These are phyloP conservation scores for Caenorhabditis drosophilae DNA, from an alignment of 2,888 invertebrate genomes.

Conservation along the genomic window DNA sequence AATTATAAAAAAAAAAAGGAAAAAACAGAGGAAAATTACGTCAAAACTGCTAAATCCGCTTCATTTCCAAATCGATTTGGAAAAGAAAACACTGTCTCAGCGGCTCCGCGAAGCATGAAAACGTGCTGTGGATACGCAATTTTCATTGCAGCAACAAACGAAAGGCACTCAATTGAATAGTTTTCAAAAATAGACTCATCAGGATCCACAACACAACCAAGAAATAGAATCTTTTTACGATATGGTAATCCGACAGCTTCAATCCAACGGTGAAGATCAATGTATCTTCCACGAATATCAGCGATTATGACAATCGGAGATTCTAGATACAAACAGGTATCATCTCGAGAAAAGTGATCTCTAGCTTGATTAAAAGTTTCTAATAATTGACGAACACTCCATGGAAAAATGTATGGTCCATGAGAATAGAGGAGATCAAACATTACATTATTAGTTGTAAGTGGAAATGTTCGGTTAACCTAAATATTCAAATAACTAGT, in stretches of 20 bases:
- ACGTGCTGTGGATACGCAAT: conserved; percentile 17
- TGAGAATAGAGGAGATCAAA: conserved; percentile 14
- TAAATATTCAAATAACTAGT: no score
- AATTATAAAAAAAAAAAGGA: conserved; percentile 1
- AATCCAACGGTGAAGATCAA: conserved; percentile 23
- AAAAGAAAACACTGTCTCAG: conserved; percentile 10
- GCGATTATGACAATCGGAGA: conserved; percentile 15
- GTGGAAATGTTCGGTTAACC: no score
- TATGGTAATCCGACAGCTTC: conserved; percentile 10
- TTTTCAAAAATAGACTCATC: neutral
- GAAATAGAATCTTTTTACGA: conserved; percentile 12
- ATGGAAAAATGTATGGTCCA: conserved; percentile 20
- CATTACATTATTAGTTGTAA: neutral
- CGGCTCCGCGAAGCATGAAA: conserved; percentile 18
- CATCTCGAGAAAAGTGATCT: conserved; percentile 6
- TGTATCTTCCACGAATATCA: conserved; percentile 21
- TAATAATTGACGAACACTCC: conserved; percentile 2
- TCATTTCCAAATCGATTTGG: conserved; percentile 5
- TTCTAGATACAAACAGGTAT: conserved; percentile 3
- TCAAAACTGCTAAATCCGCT: conserved; percentile 5
- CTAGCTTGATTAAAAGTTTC: conserved; percentile 4
- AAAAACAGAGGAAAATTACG: no score
- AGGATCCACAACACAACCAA: conserved; percentile 12
- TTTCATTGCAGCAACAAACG: conserved; percentile 16
- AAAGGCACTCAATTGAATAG: conserved; percentile 10